Evolutionary conservation across 2,797 vertebrate genomes (phyloP), one percentile per base, ranked within the genome.

Genomic region (Anabas testudineus): DNA sequence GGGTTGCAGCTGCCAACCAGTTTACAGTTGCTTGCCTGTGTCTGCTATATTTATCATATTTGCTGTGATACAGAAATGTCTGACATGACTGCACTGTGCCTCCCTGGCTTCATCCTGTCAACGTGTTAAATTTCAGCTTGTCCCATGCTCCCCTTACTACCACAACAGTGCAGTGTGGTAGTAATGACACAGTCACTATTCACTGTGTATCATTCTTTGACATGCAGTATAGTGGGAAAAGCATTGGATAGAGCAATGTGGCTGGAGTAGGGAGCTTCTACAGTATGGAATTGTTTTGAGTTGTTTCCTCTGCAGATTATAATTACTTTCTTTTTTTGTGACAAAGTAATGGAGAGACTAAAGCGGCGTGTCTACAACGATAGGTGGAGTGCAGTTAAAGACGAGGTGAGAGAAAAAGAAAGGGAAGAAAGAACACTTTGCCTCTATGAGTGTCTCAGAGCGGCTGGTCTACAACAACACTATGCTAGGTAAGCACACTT

Each of bases 381-480:
- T 7, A 57, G 54, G 51, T 41, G 39, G 47, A 54, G 19, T 39
- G 41, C 62, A 49, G 41, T 32, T 52, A 62, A 69, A 30, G 48
- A 68, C 18, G 66, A 52, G 51, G 32, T 26, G 8, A 26, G n/a
- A 46, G 28, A 67, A 74, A 60, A 70, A 19, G 39, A 66, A 48
- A 41, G 2, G 21, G 41, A 78, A 67, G 92, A 83, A 73, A 96
- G 96, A 95, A 87, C 94, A 36, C 93, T 95, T 30, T 94, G 92
- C 73, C 89, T 97, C 36, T 95, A 95, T 39, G 94, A 96, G 83
- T 97, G 95, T 85, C 93, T 97, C 81, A 92, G 84, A 83, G 94
- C 95, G 14, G 94, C 94, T 60, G 95, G 95, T 59, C 94, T 97
- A 61, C 93, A 95, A 82, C 93, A 81, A 76, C 96, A 96, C 85